Evolutionary conservation across 2,797 vertebrate species (phyloP), one percentile per base, ranked within the genome.

Genomic region (Simalia tracyae): DNA sequence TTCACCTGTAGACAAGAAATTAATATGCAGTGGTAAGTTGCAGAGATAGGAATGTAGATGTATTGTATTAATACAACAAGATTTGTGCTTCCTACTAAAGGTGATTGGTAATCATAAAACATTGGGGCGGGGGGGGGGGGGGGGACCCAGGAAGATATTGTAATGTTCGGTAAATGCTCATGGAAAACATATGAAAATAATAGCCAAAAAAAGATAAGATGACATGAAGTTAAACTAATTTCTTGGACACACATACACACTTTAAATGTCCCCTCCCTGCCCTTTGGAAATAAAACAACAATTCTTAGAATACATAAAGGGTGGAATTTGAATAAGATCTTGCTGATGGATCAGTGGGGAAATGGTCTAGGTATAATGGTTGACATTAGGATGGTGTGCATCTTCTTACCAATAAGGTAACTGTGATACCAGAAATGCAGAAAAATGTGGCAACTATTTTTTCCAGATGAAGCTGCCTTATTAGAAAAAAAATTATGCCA

Each of bases 251-350:
- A 94, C 91, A 92, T 22, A 95, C 92, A 88, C 10, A 54, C 95
- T 92, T 91, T 91, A 94, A 3, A 50, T 94, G 24, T 0, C 0
- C 31, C 86, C 46, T 84, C 88, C 91, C 87, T 76, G 42, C 72
- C 87, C 91, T 92, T 91, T 0, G 9, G 28, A 0, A 94, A 96
- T 84, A 96, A 96, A 97, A 95, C 93, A 95, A 93, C 93, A 96
- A 95, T 92, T 96, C 90, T 96, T 95, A 90, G 96, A 96, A 96
- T 97, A 97, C 97, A 97, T 96, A 97, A 95, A 96, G 89, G 93
- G 97, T 95, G 94, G 91, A 90, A 92, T 94, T 93, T 87, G 93
- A 95, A 50, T 93, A 95, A 84, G 92, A 93, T 90, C 92, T 88
- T 92, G 88, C 89, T 91, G 93, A 66, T 93, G 84, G 93, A 92